Evolutionary conservation across 2,797 vertebrate genomes (phyloP).

Genomic region (Rhincodon typus): DNA sequence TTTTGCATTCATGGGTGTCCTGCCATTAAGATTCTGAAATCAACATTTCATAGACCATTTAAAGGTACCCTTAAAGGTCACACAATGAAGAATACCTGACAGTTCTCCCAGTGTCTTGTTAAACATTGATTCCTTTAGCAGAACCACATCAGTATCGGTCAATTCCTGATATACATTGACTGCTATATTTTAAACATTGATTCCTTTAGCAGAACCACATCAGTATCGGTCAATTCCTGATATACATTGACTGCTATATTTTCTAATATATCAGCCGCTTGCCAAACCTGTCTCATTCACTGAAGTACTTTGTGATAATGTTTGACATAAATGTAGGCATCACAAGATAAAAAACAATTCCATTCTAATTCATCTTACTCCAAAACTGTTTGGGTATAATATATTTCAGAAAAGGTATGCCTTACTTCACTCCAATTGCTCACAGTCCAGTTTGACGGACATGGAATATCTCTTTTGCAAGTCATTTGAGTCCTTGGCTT

Average conservation of each 20-base stretch:
- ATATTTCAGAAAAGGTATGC: neutral
- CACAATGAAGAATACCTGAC: neutral
- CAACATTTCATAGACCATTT: too few species aligned
- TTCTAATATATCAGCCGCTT: neutral
- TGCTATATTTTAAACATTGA: neutral
- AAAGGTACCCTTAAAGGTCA: neutral
- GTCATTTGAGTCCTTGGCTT: conserved; percentile 77
- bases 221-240: neutral
- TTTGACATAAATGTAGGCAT: neutral
- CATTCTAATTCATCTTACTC: neutral
- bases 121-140: neutral
- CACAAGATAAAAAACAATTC: neutral
- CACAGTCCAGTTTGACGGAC: conserved; percentile 81
- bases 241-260: neutral
- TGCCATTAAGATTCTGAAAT: neutral
- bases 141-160: neutral
- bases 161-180: neutral
- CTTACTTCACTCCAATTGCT: conserved; percentile 82
- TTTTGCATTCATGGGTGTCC: neutral
- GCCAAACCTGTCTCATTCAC: neutral
- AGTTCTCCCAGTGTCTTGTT: neutral
- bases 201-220: too few species aligned
- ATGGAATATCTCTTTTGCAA: conserved; percentile 82
- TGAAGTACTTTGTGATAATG: neutral
- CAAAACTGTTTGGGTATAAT: neutral